A percentile compares a stretch with the other conserved stretches of the same genome.
Evolutionary conservation across 2,888 invertebrate genomes (phyloP).

Genomic region (Dilophus febrilis): DNA sequence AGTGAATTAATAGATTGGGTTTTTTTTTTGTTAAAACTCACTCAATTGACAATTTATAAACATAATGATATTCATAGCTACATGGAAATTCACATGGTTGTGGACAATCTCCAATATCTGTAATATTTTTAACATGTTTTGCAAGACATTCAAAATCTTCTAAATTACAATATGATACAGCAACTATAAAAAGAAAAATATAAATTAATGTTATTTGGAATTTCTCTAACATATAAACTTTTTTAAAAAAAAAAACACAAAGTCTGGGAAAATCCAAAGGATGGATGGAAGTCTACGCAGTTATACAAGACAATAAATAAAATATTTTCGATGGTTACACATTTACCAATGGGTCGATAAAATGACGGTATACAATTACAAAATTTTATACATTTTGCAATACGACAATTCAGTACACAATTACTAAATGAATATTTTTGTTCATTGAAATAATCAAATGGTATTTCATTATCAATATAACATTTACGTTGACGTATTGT

Average conservation of each 20-base stretch:
- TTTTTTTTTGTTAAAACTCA: constrained; percentile 26
- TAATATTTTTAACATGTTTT: constrained; percentile 34
- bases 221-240: too few relatives aligned
- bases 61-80: constrained; percentile 55
- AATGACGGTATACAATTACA: constrained; percentile 60
- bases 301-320: too few relatives aligned
- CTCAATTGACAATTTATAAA: constrained; percentile 49
- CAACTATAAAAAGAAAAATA: too few relatives aligned
- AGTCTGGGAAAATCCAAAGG: too few relatives aligned
- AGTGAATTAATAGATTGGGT: too few relatives aligned
- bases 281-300: too few relatives aligned
- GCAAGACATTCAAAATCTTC: constrained; percentile 42
- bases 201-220: neutral
- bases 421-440: constrained; percentile 57
- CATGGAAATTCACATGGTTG: constrained; percentile 52
- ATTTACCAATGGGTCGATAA: constrained; percentile 41
- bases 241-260: too few relatives aligned
- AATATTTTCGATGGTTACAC: neutral
- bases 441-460: constrained; percentile 36
- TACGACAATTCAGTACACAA: constrained; percentile 57
- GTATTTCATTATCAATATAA: constrained; percentile 49
- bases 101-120: constrained; percentile 39
- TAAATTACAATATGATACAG: constrained; percentile 36
- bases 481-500: constrained; percentile 49
- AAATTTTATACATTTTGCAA: constrained; percentile 40